Base-by-base conservation (phyloP, 2,113 vertebrate species). In the Caranx ignobilis region DNA sequence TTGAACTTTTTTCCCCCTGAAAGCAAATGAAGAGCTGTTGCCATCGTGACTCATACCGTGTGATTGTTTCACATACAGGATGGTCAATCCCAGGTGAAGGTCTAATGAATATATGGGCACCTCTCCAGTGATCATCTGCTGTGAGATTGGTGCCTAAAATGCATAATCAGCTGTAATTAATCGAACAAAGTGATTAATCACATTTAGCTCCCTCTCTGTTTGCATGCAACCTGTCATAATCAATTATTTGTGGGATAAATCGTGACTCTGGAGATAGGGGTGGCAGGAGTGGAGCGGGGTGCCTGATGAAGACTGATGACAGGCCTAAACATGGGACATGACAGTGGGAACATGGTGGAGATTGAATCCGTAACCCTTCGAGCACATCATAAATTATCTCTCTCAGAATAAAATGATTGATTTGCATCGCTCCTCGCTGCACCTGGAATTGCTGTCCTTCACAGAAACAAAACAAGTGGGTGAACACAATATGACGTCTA, bases 301-400 rank as follows among this genome's bases (percentile, higher is more conserved):
- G 88, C 91, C 91, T 95, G 96, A 97, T 97, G 96, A 97, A 97
- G 97, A 98, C 95, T 94, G 96, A 97, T 98, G 97, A 96, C 96
- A 96, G 95, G 84, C 95, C 93, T 92, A 91, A 78, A 91, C 94
- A 97, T 96, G 92, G 94, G 95, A 96, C 90, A 94, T 85, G 93
- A 97, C 95, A 95, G 93, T 92, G 91, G 82, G 94, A 98, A 95
- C 93, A 91, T 93, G 86, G 86, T 89, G 92, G 92, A 97, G 96
- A 98, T 97, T 97, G 95, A 96, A 97, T 97, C 92, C 91, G 93
- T 95, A 96, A 96, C 96, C 97, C 96, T 95, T 93, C 93, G 94
- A 96, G 95, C 95, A 95, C 96, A 95, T 97, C 97, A 97, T 97
- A 97, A 97, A 98, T 99, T 97, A 96, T 97, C 96, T 94, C 94